Evolutionary conservation across 2,888 invertebrate genomes (phyloP).

Genomic region (Alloplasta piceator): DNA sequence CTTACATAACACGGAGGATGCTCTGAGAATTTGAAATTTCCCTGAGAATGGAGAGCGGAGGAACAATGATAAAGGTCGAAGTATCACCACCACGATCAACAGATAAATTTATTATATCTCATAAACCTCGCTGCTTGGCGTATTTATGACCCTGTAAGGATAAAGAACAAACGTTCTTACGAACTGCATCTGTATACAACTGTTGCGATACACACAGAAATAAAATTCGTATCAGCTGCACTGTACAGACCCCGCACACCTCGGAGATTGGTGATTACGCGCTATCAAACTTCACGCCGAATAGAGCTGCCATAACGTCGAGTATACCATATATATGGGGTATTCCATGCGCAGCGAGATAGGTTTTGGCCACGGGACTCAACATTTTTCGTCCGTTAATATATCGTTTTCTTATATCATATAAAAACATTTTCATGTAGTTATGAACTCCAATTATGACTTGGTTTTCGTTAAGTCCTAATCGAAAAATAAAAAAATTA

Average conservation of each 20-base stretch:
- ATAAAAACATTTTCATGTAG: too few species aligned
- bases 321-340: constrained; percentile 12
- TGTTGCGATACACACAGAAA: not conserved
- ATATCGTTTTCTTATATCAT: too few species aligned
- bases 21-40: too few species aligned
- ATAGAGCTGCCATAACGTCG: constrained; percentile 15
- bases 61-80: constrained; percentile 27
- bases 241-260: constrained; percentile 13
- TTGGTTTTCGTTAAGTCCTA: too few species aligned
- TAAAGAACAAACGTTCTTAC: constrained; percentile 37
- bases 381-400: too few species aligned
- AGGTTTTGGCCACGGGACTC: too few species aligned
- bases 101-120: constrained; percentile 42
- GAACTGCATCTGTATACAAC: constrained; percentile 7
- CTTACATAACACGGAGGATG: too few species aligned
- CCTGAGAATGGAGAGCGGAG: not conserved
- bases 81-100: constrained; percentile 36
- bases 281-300: constrained; percentile 47
- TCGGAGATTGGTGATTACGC: constrained; percentile 37
- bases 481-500: too few species aligned
- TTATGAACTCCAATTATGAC: too few species aligned
- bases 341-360: too few species aligned
- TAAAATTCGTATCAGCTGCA: not conserved
- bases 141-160: constrained; percentile 45
- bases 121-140: constrained; percentile 12